Evolutionary conservation across 2,888 invertebrate genomes (phyloP).

Genomic region (Megamerina dolium): DNA sequence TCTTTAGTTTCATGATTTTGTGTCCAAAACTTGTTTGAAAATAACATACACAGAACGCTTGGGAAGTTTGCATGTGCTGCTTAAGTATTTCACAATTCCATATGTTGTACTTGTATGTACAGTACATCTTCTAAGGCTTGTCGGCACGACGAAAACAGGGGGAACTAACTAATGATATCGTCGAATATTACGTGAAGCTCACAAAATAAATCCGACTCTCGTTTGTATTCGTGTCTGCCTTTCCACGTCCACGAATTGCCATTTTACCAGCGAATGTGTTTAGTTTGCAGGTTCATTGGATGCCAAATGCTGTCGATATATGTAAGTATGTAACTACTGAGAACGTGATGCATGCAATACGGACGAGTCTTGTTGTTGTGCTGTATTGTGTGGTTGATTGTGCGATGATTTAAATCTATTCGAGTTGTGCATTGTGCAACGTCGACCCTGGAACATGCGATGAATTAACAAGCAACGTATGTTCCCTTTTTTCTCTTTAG

Average conservation of each 20-base stretch:
- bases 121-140: no score
- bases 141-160: no score
- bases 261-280: slow-evolving; percentile 23
- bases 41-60: no score
- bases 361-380: neutral
- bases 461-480: no score
- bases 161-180: neutral
- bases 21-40: no score
- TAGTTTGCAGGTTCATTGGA: slow-evolving; percentile 9
- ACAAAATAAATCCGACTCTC: neutral
- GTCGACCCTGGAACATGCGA: no score
- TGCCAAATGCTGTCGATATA: neutral
- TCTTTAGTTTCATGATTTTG: no score
- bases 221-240: slow-evolving; percentile 5
- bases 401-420: neutral
- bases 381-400: neutral
- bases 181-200: neutral
- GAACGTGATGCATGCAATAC: slow-evolving; percentile 1
- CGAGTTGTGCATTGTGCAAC: neutral
- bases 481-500: no score
- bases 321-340: slow-evolving; percentile 3
- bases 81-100: no score
- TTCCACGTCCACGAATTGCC: slow-evolving; percentile 33
- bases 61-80: no score
- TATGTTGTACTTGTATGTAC: no score